Conservation (phyloP, 2,797 vertebrate species). For the Bucorvus abyssinicus region DNA sequence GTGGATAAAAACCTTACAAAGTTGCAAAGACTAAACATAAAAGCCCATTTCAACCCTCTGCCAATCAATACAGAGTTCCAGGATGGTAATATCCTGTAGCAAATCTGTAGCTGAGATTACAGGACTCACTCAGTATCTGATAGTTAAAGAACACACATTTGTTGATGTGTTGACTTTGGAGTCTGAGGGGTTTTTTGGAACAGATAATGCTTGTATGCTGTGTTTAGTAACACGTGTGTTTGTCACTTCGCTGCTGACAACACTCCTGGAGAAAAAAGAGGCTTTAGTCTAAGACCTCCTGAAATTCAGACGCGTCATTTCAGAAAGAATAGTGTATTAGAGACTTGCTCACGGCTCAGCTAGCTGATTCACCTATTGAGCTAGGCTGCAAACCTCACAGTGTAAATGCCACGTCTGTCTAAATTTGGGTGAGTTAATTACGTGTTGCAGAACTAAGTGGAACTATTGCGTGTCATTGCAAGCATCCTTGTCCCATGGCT, state of each 20-base stretch:
- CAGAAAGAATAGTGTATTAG: neutral
- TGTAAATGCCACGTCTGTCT: conserved; percentile 42
- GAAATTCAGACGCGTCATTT: neutral
- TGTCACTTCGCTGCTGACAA: neutral
- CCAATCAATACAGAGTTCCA: neutral
- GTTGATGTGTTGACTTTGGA: neutral
- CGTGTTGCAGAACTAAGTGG: neutral
- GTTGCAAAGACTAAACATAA: neutral
- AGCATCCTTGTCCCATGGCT: neutral
- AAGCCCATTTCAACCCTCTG: neutral
- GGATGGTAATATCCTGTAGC: neutral
- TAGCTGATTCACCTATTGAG: conserved; percentile 20
- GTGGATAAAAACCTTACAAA: neutral
- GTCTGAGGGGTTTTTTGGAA: neutral
- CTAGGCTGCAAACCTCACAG: conserved; percentile 11
- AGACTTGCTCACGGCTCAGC: neutral
- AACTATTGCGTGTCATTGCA: neutral
- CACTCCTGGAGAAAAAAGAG: neutral
- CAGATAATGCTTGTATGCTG: neutral
- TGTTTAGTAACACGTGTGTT: conserved; percentile 4
- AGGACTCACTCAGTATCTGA: neutral
- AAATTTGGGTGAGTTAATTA: conserved; percentile 47
- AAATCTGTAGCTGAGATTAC: neutral
- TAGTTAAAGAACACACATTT: neutral
- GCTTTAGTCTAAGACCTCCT: neutral